Base-by-base conservation (phyloP, 2,797 vertebrate species). In the Karalla daura region DNA sequence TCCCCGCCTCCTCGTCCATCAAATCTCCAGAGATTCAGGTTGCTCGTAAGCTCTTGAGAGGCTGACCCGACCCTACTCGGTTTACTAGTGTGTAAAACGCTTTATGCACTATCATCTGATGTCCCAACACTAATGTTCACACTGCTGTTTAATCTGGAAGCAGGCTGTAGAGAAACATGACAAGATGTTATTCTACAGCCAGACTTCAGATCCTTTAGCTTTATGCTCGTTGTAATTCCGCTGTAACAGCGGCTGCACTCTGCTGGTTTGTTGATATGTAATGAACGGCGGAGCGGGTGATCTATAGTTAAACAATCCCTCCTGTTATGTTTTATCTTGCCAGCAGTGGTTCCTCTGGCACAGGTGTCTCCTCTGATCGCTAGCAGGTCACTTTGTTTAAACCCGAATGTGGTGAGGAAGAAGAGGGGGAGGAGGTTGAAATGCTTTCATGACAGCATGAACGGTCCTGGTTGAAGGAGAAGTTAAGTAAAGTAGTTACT, bases 41-140 rank as follows among this genome's bases (percentile, higher is more conserved):
- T 86, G 65, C 69, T 66, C 52, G 37, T 87, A 87, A 88, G 75
- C 83, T 74, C 71, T 71, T 81, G 74, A 81, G 80, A 83, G 76
- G 68, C 68, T 78, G 74, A 74, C 81, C 73, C n/a, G 35, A 80
- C 70, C 60, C 70, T 23, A 63, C 45, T 44, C 9, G 46, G 28
- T 78, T 85, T 61, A 74, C 71, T 40, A 47, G 56, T 67, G 63
- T 76, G 59, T 76, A 66, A 84, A 82, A 74, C 20, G 12, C 70
- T 80, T 79, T 67, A 72, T 74, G 59, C 50, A 53, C 33, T 23
- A 56, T 76, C 43, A 76, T 74, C 73, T 76, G 60, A 85, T 71
- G 71, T 73, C 55, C 56, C 70, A 46, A 71, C 62, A 61, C 76
- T 75, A 73, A 81, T 82, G 77, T 75, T 56, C 37, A 79, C 54